Conservation (phyloP, 2,797 vertebrate species). For the Semotilus atromaculatus region DNA sequence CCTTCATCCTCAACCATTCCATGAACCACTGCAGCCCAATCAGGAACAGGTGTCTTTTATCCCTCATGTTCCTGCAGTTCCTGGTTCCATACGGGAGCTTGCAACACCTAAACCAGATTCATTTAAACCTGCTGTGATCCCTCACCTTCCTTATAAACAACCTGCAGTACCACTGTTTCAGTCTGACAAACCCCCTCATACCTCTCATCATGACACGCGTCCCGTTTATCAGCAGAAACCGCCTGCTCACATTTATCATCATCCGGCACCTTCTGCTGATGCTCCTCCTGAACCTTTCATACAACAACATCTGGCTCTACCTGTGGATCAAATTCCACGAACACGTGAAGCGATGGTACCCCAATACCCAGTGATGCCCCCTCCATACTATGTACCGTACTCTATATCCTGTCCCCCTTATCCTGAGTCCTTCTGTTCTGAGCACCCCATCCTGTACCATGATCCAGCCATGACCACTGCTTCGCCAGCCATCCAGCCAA, state of each 20-base stretch:
- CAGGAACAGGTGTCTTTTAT: neutral
- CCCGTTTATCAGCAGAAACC: neutral
- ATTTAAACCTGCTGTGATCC: conserved; percentile 30
- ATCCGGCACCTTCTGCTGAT: neutral
- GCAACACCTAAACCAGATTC: neutral
- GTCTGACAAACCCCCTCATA: neutral
- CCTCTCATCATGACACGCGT: neutral
- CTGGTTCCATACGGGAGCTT: neutral
- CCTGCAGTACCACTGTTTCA: neutral
- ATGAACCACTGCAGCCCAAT: conserved; percentile 19
- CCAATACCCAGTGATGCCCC: neutral
- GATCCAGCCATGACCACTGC: neutral
- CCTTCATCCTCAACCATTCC: conserved; percentile 9
- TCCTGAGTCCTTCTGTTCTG: conserved; percentile 41
- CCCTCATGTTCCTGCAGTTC: neutral
- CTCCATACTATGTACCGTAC: neutral
- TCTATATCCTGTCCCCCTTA: conserved; percentile 50
- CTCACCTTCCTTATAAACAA: neutral
- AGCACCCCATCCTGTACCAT: conserved; percentile 29
- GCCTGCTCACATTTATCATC: neutral
- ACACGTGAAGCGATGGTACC: neutral
- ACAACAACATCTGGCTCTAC: neutral
- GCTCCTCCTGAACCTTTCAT: neutral
- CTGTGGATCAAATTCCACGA: neutral
- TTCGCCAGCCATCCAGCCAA: neutral